Conservation (phyloP, 2,888 invertebrate genomes). For the Diarsia rubi region DNA sequence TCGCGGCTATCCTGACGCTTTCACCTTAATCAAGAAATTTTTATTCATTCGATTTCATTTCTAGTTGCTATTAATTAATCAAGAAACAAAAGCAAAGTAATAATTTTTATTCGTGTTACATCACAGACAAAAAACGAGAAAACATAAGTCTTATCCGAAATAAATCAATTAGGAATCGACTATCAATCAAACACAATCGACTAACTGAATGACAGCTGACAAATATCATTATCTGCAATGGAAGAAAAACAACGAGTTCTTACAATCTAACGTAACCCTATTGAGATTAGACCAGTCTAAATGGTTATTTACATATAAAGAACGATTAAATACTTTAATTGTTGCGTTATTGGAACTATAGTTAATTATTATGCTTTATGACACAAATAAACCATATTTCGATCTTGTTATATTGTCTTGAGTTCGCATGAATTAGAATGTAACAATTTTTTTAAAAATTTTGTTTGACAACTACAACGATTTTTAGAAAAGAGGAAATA, state of each 20-base stretch:
- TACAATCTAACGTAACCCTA: conserved; percentile 50
- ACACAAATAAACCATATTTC: conserved; percentile 69
- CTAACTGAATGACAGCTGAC: conserved; percentile 8
- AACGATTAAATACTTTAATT: conserved; percentile 71
- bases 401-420: conserved; percentile 77
- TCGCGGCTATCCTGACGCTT: no score
- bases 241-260: conserved; percentile 40
- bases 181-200: conserved; percentile 34
- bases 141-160: conserved; percentile 20
- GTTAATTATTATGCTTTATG: conserved; percentile 72
- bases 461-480: conserved; percentile 31
- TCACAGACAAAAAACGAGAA: conserved; percentile 43
- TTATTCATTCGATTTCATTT: conserved; percentile 33
- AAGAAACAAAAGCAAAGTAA: conserved; percentile 32
- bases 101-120: conserved; percentile 12
- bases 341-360: conserved; percentile 78
- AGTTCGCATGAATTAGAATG: conserved; percentile 43
- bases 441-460: background rate
- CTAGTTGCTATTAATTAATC: conserved; percentile 15
- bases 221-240: conserved; percentile 34
- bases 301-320: conserved; percentile 72
- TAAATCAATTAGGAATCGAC: conserved; percentile 37
- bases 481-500: background rate
- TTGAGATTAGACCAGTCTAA: conserved; percentile 68
- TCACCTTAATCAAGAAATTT: conserved; percentile 29